Conservation (phyloP, 2,113 vertebrate genomes). For the Fukomys damarensis region DNA sequence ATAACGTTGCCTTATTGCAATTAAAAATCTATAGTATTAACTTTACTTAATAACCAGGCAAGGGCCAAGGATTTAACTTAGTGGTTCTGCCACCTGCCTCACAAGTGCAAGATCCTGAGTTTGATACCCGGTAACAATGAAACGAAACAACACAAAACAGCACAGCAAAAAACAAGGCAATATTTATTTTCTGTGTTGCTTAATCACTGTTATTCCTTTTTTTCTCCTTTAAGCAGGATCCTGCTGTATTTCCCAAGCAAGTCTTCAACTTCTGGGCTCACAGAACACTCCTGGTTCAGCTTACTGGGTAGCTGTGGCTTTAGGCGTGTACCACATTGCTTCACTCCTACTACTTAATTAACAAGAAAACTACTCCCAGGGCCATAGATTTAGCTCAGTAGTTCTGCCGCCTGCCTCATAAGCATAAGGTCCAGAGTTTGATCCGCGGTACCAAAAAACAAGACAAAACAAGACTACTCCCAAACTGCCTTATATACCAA, state of each 20-base stretch:
- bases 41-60: neutral
- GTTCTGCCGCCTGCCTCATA: too few relatives aligned
- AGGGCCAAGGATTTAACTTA: neutral
- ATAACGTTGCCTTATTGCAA: neutral
- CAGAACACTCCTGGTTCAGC: neutral
- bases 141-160: too few relatives aligned
- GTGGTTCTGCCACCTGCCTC: too few relatives aligned
- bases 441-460: too few relatives aligned
- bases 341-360: neutral
- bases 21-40: neutral
- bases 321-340: neutral
- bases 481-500: neutral
- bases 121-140: too few relatives aligned
- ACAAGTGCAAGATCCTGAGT: too few relatives aligned
- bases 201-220: neutral
- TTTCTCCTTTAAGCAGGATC: neutral
- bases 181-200: slow-evolving; percentile 18
- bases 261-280: neutral
- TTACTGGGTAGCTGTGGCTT: neutral
- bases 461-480: too few relatives aligned
- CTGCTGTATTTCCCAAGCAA: neutral
- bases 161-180: neutral
- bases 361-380: neutral
- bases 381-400: too few relatives aligned
- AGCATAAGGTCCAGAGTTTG: too few relatives aligned